These are phyloP conservation scores for Agrochola litura DNA, from an alignment of 2,888 invertebrate species.

Conservation along the genomic window DNA sequence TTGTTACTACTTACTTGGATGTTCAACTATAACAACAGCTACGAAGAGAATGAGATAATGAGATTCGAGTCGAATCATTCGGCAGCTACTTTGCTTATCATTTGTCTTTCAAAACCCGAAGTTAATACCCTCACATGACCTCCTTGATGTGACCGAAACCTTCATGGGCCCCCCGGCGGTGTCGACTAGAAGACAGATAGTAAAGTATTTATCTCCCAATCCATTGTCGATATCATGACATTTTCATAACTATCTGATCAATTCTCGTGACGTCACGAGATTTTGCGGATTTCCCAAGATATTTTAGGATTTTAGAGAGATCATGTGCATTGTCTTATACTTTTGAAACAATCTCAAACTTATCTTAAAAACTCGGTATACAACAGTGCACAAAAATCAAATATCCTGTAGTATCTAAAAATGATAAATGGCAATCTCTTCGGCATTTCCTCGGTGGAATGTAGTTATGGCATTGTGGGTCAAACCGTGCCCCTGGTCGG, in stretches of 20 bases:
- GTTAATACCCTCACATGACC: neutral
- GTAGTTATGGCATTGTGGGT: neutral
- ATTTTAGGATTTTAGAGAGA: conserved; percentile 16
- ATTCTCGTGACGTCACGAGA: conserved; percentile 6
- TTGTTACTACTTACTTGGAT: no score
- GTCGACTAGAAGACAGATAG: neutral
- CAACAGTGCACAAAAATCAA: neutral
- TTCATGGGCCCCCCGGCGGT: neutral
- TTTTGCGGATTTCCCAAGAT: conserved; percentile 24
- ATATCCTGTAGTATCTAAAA: neutral
- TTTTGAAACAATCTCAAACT: neutral
- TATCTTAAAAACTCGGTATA: neutral
- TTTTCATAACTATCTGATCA: conserved; percentile 22
- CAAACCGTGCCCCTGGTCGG: neutral
- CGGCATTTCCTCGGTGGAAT: neutral
- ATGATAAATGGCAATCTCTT: neutral
- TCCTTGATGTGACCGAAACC: conserved; percentile 20
- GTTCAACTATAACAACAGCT: no score
- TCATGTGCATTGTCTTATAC: conserved; percentile 19
- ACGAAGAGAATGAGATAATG: neutral
- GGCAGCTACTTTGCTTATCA: neutral
- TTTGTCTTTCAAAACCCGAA: neutral
- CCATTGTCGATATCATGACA: conserved; percentile 49
- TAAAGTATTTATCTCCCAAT: conserved; percentile 22
- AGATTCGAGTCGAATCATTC: neutral